These are phyloP conservation scores for Melieria crassipennis DNA, from an alignment of 2,888 invertebrate species.

Conservation along the genomic window DNA sequence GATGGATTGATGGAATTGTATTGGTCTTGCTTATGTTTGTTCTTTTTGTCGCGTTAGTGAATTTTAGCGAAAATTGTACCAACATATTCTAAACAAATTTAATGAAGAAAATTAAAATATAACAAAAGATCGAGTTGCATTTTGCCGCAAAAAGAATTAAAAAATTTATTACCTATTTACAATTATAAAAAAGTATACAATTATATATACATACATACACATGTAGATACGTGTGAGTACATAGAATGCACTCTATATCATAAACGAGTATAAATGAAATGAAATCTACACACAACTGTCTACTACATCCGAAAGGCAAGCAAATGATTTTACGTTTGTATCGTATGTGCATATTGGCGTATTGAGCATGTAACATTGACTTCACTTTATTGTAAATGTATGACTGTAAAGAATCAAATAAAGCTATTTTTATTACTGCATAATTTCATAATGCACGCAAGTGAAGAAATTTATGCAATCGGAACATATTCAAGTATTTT, in stretches of 20 bases:
- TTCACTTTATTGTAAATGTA: background rate
- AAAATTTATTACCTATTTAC: slow-evolving; percentile 6
- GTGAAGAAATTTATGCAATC: background rate
- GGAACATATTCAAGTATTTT: background rate
- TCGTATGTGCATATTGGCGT: background rate
- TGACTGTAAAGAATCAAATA: background rate
- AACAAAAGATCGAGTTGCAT: background rate
- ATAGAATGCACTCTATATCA: background rate
- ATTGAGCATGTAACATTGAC: background rate
- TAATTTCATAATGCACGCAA: background rate
- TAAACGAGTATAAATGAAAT: background rate
- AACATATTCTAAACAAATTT: slow-evolving; percentile 6
- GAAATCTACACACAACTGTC: slow-evolving; percentile 1
- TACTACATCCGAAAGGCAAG: too few relatives aligned
- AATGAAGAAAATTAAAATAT: background rate
- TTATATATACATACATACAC: background rate
- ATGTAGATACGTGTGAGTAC: background rate
- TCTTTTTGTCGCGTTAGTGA: slow-evolving; percentile 3
- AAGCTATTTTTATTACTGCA: slow-evolving; percentile 13
- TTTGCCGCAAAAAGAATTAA: background rate
- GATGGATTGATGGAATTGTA: too few relatives aligned
- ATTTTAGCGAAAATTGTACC: background rate
- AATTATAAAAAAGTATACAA: background rate
- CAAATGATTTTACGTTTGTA: background rate
- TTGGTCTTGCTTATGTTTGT: slow-evolving; percentile 9